Conservation (phyloP, 2,888 invertebrate species). For the Mimachlamys varia region DNA sequence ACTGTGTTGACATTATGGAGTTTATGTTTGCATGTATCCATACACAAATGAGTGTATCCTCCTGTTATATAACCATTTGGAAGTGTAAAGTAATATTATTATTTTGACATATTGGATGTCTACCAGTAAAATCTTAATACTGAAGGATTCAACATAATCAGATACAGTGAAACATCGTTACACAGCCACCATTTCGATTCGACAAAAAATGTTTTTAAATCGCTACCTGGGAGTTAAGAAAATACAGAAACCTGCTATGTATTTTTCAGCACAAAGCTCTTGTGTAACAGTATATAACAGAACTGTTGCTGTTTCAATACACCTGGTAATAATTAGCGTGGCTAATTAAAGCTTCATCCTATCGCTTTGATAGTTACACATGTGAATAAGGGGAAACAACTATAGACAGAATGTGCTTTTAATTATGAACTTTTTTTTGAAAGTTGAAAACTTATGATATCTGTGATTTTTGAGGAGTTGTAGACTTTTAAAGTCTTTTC, state of each 20-base stretch:
- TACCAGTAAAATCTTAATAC: too few species aligned
- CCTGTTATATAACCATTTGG: too few species aligned
- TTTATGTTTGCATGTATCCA: too few species aligned
- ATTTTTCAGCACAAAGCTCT: background rate
- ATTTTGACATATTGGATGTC: too few species aligned
- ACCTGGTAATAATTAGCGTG: background rate
- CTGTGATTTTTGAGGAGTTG: constrained; percentile 25
- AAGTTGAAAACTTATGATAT: background rate
- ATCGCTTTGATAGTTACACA: background rate
- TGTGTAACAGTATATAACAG: background rate
- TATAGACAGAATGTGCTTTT: background rate
- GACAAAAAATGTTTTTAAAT: too few species aligned
- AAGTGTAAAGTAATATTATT: too few species aligned
- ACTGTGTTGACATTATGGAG: too few species aligned
- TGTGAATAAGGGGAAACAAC: constrained; percentile 14
- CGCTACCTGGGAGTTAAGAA: too few species aligned
- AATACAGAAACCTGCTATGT: background rate
- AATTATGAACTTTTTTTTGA: background rate
- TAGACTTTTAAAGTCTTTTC: background rate
- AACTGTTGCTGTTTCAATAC: background rate
- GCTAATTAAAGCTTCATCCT: background rate
- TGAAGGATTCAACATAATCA: too few species aligned
- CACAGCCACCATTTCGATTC: too few species aligned
- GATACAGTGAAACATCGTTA: too few species aligned
- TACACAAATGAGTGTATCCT: too few species aligned